These are phyloP conservation scores for Salvelinus sp. DNA, from an alignment of 2,113 vertebrate genomes.

Conservation along the genomic window DNA sequence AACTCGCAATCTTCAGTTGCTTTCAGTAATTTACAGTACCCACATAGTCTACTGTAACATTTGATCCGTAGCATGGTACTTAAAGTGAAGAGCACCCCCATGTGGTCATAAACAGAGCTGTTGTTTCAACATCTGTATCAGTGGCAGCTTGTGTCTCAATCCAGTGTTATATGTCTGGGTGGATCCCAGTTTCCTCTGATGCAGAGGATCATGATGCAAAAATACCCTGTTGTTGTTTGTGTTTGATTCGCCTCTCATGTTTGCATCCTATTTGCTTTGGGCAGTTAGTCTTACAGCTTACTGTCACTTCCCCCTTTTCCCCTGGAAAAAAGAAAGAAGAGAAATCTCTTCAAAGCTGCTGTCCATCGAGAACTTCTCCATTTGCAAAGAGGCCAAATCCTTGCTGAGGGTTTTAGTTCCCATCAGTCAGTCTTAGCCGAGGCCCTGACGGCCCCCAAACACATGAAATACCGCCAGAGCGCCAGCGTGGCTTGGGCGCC, in stretches of 20 bases:
- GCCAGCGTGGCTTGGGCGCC: constrained; percentile 16
- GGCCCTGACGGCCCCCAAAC: constrained; percentile 30
- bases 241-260: neutral
- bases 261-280: neutral
- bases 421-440: constrained; percentile 17
- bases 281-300: constrained; percentile 36
- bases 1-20: no score
- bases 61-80: neutral
- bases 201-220: constrained; percentile 18
- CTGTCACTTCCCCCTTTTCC: constrained; percentile 11
- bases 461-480: constrained; percentile 26
- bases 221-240: constrained; percentile 31
- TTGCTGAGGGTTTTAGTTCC: constrained; percentile 8
- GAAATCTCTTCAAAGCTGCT: constrained; percentile 20
- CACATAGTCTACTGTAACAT: no score
- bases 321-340: neutral
- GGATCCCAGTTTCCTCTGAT: constrained; percentile 1
- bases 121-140: neutral
- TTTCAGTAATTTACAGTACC: no score
- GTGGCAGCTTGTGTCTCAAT: neutral
- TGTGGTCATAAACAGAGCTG: neutral
- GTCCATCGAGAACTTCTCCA: constrained; percentile 1
- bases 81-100: neutral
- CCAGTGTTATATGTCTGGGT: constrained; percentile 1
- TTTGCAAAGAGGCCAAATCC: neutral